Conservation (phyloP, 2,888 invertebrate species). For the Pseudanteris insignis region DNA sequence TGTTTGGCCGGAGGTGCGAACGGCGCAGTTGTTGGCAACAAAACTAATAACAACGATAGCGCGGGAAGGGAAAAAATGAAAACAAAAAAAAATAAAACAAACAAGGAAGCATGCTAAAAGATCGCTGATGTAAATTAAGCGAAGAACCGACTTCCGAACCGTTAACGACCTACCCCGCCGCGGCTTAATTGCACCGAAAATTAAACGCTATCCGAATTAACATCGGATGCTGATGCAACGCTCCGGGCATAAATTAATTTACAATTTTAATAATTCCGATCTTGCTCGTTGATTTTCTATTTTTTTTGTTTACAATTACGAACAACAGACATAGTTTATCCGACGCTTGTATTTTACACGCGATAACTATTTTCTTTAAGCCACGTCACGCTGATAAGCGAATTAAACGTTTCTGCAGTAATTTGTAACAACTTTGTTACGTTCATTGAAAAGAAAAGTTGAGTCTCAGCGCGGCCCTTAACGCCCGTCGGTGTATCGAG, state of each 20-base stretch:
- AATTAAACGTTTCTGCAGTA: conserved; percentile 29
- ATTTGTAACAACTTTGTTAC: conserved; percentile 35
- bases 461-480: conserved; percentile 29
- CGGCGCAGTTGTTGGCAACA: too few relatives aligned
- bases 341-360: too few relatives aligned
- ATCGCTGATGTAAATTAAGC: conserved; percentile 20
- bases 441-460: conserved; percentile 25
- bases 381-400: conserved; percentile 5
- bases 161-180: conserved; percentile 5
- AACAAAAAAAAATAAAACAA: too few relatives aligned
- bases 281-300: too few relatives aligned
- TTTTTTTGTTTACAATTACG: too few relatives aligned
- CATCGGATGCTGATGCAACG: conserved; percentile 14
- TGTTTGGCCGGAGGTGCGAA: too few relatives aligned
- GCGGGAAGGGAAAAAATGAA: neutral
- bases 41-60: conserved; percentile 13
- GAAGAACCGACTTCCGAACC: too few relatives aligned
- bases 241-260: conserved; percentile 3
- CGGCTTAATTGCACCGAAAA: conserved; percentile 33
- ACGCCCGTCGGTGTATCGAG: conserved; percentile 21
- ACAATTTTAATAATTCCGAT: conserved; percentile 17
- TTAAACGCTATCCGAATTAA: too few relatives aligned
- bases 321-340: too few relatives aligned
- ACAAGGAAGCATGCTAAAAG: too few relatives aligned
- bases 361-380: too few relatives aligned